Conservation (phyloP, 2,888 invertebrate species). For the Scaptomyza parva region DNA sequence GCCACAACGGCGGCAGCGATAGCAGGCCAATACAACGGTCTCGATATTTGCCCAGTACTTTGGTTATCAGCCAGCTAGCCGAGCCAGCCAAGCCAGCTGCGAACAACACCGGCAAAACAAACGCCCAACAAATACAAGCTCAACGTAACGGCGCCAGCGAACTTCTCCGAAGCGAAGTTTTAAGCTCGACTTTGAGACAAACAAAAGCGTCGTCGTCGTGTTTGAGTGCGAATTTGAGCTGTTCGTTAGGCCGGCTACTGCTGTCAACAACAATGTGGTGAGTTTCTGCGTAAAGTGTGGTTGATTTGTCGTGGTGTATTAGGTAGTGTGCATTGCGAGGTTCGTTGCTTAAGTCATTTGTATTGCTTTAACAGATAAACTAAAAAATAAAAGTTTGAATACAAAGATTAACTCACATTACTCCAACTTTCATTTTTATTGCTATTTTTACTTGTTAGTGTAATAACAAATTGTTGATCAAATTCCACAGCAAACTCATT, state of each 20-base stretch:
- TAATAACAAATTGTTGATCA: background rate
- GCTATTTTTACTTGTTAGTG: background rate
- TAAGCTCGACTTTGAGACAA: conserved; percentile 36
- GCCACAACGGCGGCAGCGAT: conserved; percentile 29
- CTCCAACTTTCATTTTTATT: background rate
- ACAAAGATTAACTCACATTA: too few species aligned
- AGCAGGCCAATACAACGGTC: conserved; percentile 36
- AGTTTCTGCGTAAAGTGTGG: conserved; percentile 30
- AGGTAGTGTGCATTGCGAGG: conserved; percentile 19
- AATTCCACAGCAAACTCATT: background rate
- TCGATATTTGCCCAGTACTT: conserved; percentile 36
- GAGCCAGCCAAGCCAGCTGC: conserved; percentile 52
- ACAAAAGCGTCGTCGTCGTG: conserved; percentile 28
- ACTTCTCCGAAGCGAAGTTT: conserved; percentile 25
- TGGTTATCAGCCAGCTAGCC: conserved; percentile 51
- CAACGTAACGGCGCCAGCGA: conserved; percentile 25
- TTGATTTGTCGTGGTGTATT: conserved; percentile 32
- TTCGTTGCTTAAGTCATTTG: conserved; percentile 62
- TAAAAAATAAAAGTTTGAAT: too few species aligned
- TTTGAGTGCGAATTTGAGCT: conserved; percentile 52
- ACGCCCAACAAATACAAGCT: conserved; percentile 42
- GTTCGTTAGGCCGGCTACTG: conserved; percentile 2
- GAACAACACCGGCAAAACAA: conserved; percentile 58
- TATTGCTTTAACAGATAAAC: conserved; percentile 4
- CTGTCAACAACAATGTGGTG: conserved; percentile 24